These are phyloP conservation scores for Heterotis niloticus DNA, from an alignment of 2,113 vertebrate genomes.

Conservation along the genomic window DNA sequence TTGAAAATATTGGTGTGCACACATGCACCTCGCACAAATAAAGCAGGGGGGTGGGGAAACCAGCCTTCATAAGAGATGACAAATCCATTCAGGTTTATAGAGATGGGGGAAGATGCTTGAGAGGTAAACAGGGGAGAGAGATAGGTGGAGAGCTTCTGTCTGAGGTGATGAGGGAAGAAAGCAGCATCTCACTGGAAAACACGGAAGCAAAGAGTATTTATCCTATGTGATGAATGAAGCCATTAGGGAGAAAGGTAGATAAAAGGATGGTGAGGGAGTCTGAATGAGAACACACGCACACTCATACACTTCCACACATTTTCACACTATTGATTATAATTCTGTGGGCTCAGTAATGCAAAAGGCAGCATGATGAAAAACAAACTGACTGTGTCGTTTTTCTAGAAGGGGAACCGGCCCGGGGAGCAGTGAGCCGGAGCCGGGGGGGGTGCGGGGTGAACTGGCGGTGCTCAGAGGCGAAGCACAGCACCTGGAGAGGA, in stretches of 20 bases:
- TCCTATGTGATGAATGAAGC: conserved; percentile 47
- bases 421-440: neutral
- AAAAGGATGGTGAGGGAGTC: conserved; percentile 24
- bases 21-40: neutral
- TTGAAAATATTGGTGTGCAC: neutral
- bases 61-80: conserved; percentile 27
- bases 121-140: conserved; percentile 35
- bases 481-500: neutral
- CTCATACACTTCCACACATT: neutral
- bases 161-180: conserved; percentile 35
- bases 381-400: neutral
- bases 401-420: neutral
- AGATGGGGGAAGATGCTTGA: neutral
- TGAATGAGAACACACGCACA: conserved; percentile 27
- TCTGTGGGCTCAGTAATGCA: conserved; percentile 13
- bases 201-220: conserved; percentile 43
- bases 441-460: neutral
- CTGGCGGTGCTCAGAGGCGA: neutral
- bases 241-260: conserved; percentile 38
- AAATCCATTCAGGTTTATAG: conserved; percentile 10
- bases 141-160: conserved; percentile 31
- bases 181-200: conserved; percentile 34
- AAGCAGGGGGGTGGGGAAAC: neutral
- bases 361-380: neutral
- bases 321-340: conserved; percentile 17